Percentiles rank a stretch among this genome's conserved stretches.
These are phyloP conservation scores for Hylaeus volcanicus DNA, from an alignment of 1,140 invertebrate genomes.

Conservation along the genomic window DNA sequence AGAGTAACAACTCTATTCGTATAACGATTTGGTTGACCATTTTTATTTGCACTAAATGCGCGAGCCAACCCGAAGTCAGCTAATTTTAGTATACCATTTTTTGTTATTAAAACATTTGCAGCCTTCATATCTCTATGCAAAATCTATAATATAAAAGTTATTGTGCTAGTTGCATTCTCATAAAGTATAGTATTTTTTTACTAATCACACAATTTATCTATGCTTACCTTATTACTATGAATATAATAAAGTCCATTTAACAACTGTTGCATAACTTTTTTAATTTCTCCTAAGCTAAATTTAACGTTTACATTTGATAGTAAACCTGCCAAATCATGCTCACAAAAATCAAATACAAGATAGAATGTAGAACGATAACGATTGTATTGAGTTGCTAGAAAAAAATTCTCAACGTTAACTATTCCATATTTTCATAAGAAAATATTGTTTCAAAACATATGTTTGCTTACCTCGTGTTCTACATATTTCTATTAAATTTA, in stretches of 20 bases:
- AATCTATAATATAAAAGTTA: slow-evolving; percentile 81
- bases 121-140: slow-evolving; percentile 99
- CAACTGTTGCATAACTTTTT: slow-evolving; percentile 98
- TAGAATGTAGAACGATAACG: slow-evolving; percentile 97
- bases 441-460: neutral
- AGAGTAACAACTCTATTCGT: slow-evolving; percentile 99
- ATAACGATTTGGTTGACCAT: slow-evolving; percentile 92
- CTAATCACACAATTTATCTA: neutral
- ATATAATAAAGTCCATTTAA: slow-evolving; percentile 98
- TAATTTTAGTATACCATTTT: slow-evolving; percentile 95
- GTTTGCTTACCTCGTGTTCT: slow-evolving; percentile 87
- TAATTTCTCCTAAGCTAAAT: slow-evolving; percentile 98
- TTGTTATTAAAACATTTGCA: slow-evolving; percentile 98
- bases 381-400: slow-evolving; percentile 90
- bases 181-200: neutral
- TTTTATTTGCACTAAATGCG: slow-evolving; percentile 95
- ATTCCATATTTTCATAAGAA: neutral
- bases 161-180: neutral
- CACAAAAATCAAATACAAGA: slow-evolving; percentile 99
- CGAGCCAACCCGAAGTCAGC: slow-evolving; percentile 96
- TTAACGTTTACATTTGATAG: slow-evolving; percentile 98
- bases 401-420: slow-evolving; percentile 9
- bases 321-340: slow-evolving; percentile 98
- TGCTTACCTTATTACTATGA: slow-evolving; percentile 93
- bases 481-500: slow-evolving; percentile 98